phyloP scores from a whole-genome alignment of 2,113 vertebrate species.

The Xiphophorus couchianus region DNA sequence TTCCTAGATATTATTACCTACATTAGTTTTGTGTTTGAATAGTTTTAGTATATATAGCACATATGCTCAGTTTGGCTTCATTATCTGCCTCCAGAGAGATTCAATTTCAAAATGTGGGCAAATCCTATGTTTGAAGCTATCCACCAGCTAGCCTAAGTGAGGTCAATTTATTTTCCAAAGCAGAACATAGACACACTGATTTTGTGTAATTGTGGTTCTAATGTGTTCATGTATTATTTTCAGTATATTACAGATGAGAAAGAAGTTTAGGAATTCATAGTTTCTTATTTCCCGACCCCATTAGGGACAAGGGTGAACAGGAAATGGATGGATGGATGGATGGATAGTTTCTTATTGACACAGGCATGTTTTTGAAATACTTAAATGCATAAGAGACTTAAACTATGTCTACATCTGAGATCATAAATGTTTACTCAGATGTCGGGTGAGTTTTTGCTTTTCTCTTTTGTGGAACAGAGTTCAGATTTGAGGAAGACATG shows the following conservation, averaged over 20 bases:
- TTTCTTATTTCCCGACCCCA: no score
- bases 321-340: no score
- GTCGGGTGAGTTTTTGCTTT: conserved; percentile 17
- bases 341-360: not conserved
- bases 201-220: not conserved
- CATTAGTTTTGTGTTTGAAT: not conserved
- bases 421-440: conserved; percentile 30
- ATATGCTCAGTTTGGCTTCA: no score
- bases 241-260: not conserved
- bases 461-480: not conserved
- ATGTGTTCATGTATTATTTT: not conserved
- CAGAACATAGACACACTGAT: conserved; percentile 5
- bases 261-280: not conserved
- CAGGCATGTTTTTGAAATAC: not conserved
- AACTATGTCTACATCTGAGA: no score
- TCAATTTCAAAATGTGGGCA: no score
- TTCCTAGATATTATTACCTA: not conserved
- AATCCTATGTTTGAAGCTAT: no score
- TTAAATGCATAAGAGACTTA: no score
- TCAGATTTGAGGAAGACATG: conserved; percentile 28
- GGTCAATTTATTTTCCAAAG: conserved; percentile 46
- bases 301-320: no score
- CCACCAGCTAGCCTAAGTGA: not conserved
- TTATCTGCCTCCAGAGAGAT: no score
- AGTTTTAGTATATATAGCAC: no score